Percentiles rank a stretch among this genome's conserved stretches.
These are phyloP conservation scores for Dryadula phaetusa DNA, from an alignment of 2,888 invertebrate species.

Conservation along the genomic window DNA sequence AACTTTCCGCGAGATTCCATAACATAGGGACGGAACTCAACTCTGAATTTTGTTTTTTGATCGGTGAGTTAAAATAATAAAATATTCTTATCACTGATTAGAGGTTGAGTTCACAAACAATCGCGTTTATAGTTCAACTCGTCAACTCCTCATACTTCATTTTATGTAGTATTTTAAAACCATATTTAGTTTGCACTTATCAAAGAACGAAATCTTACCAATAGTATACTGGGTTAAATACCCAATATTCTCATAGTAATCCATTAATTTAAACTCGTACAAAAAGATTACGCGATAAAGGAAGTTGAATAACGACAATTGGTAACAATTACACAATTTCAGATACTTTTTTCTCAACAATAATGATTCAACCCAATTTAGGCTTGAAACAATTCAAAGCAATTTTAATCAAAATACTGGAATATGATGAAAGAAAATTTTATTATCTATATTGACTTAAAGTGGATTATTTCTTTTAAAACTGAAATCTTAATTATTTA, in stretches of 20 bases:
- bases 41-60: no score
- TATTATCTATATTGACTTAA: constrained; percentile 31
- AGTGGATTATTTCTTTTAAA: constrained; percentile 5
- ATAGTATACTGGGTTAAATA: no score
- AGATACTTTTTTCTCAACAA: constrained; percentile 33
- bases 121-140: no score
- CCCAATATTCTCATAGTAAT: background rate
- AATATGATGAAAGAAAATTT: constrained; percentile 40
- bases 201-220: no score
- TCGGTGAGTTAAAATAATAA: no score
- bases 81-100: no score
- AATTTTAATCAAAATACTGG: constrained; percentile 36
- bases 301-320: constrained; percentile 61
- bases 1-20: no score
- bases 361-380: constrained; percentile 37
- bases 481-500: no score
- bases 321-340: constrained; percentile 66
- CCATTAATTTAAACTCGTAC: constrained; percentile 4
- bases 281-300: constrained; percentile 46
- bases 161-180: background rate
- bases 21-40: no score
- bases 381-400: constrained; percentile 34
- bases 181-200: background rate
- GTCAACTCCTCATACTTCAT: background rate
- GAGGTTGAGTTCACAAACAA: no score